Base-by-base conservation (phyloP, 2,888 invertebrate genomes). In the Arge pagana region DNA sequence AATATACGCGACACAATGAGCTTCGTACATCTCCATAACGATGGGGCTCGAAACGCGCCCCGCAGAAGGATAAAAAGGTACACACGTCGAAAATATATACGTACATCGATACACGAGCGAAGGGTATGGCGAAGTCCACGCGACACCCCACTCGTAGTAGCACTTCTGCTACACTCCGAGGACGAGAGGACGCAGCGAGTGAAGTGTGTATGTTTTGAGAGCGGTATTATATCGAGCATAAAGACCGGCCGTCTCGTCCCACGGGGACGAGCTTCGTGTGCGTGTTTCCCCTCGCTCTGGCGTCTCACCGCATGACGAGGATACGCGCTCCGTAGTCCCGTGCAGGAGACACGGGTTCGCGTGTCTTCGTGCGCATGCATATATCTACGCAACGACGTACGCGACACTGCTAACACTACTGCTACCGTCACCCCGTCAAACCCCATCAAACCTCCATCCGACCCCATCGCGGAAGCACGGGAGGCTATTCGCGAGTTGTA, bases 171-270 rank as follows among this genome's bases (percentile, higher is more conserved):
- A n/a, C n/a, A n/a, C n/a, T n/a, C n/a, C n/a, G n/a, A n/a, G n/a
- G n/a, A n/a, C n/a, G n/a, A n/a, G n/a, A n/a, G n/a, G n/a, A n/a
- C n/a, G 28, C 48, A 35, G 43, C 42, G 51, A 60, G 64, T 64
- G 62, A 71, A 72, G 73, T 71, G 72, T 74, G 76, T 75, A 74
- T 75, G 74, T 76, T 76, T 75, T 75, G 70, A 75, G 74, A 76
- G 72, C 73, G 72, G 74, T 72, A 76, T 76, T 76, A 76, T 75
- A 76, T 76, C 74, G 76, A 76, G 76, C 76, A 76, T 76, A 76
- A 76, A 76, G 76, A 75, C 74, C 70, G 71, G 65, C 71, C 70
- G 65, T 70, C 69, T 65, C 58, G 72, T 75, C 75, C 72, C 74
- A 58, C 54, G 72, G 73, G 74, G 68, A 61, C 64, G 54, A 56